Evolutionary conservation across 2,113 vertebrate species (phyloP), one percentile per base, ranked within the genome.

Genomic region (Cyanistes caeruleus): DNA sequence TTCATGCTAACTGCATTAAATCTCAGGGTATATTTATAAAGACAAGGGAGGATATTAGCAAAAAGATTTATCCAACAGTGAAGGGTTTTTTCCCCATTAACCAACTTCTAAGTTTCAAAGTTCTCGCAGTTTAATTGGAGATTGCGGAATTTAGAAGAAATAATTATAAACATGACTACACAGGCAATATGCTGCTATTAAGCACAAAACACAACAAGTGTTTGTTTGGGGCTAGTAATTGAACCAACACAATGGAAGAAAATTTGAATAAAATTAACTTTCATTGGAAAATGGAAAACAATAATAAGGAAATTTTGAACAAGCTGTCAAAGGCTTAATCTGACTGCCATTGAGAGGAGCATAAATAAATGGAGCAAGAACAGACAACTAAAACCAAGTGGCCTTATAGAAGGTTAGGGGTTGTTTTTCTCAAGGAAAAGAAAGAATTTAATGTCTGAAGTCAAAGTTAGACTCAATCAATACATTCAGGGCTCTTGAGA

Each of bases 401-500:
- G 70, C 90, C 74, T 93, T 53, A 28, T 17, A 44, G 79, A 84
- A 74, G 62, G 63, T 53, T 73, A 73, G 28, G 12, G 28, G 41
- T 67, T 93, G 81, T 44, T 94, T 93, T 95, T 94, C 74, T 59
- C 79, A 63, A 70, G 60, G 46, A 63, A 94, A 94, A 92, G 43
- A 91, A 92, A 87, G 73, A 93, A 89, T 93, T 96, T 89, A 81
- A 92, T 76, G 90, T 96, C 88, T 97, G 87, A 92, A 97, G 90
- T 84, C 83, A 82, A 96, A 96, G 89, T 92, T 90, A 79, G 83
- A 89, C 56, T 89, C 86, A 95, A 96, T 97, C 94, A 87, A 95
- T 97, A 94, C 64, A 43, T 59, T 75, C 86, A 92, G 78, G 92
- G 84, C 92, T 96, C 97, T 93, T 80, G 95, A 96, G 97, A 97